These are phyloP conservation scores for Chrysolina haemoptera DNA, from an alignment of 2,888 invertebrate genomes.

Conservation along the genomic window DNA sequence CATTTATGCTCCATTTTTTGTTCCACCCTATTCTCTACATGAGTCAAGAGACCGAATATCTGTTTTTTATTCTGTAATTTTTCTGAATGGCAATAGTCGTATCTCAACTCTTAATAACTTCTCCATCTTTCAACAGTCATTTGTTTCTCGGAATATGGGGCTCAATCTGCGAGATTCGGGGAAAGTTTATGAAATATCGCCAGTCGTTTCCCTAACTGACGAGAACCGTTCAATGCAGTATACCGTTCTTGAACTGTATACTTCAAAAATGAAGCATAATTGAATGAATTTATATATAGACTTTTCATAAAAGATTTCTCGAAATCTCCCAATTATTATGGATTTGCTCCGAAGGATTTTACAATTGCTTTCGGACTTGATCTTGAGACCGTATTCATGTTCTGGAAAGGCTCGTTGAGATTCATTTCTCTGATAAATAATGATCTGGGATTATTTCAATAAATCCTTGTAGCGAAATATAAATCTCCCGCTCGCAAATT, in stretches of 20 bases:
- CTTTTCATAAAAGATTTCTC: background rate
- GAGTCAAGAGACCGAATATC: background rate
- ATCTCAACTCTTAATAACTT: conserved; percentile 25
- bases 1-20: no score
- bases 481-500: background rate
- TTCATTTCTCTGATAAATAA: background rate
- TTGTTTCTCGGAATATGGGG: conserved; percentile 40
- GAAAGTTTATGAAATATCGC: conserved; percentile 60
- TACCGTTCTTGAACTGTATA: conserved; percentile 55
- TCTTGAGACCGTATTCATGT: background rate
- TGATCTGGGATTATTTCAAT: conserved; percentile 2
- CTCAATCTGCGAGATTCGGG: conserved; percentile 49
- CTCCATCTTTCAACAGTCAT: conserved; percentile 39
- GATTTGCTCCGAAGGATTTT: background rate
- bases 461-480: background rate
- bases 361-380: background rate
- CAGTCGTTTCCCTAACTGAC: conserved; percentile 53
- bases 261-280: conserved; percentile 55
- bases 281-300: conserved; percentile 29
- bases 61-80: background rate
- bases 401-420: background rate
- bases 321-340: background rate
- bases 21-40: no score
- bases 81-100: conserved; percentile 9
- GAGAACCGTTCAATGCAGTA: conserved; percentile 60